Base-by-base conservation (phyloP, 1,140 invertebrate species). In the Bombus haemorrhoidalis region DNA sequence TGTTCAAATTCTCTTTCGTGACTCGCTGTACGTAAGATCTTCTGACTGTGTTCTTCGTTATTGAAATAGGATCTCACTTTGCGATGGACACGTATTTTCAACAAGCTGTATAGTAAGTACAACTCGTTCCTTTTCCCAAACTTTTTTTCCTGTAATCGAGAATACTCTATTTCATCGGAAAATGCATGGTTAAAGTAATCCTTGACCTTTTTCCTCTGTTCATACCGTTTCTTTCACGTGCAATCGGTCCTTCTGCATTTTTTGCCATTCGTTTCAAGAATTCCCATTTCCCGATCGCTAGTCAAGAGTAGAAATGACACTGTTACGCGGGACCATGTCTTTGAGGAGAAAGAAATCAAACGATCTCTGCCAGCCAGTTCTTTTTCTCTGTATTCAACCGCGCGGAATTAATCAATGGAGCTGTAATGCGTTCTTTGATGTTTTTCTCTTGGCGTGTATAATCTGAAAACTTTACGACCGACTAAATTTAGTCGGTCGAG, bases 291-390 rank as follows among this genome's bases (percentile, higher is more conserved):
- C 32, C 28, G 41, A 47, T 68, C 41, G 28, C 22, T 18, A 79
- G n/a, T 68, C 41, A 18, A 68, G 77, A 12, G 62, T 43, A 47
- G 76, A 66, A 66, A 64, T 66, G 62, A 68, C 77, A 66, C 41
- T 34, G 62, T 79, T 66, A 75, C 73, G 3, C 9, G 32, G 12
- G 22, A 32, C 37, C 18, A 22, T 79, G 66, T 47, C 39, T 79
- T 79, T 79, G 62, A 66, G 12, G 32, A 34, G 41, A 43, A 25
- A 47, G 39, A 68, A 47, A 79, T 79, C 64, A 69, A 79, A 79
- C 77, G 77, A 47, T 68, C 32, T 6, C 41, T 37, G 13, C 32
- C 34, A 34, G 41, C 32, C 22, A 68, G 9, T 76, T 47, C n/a
- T 66, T 69, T 47, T 53, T 15, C 62, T 25, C 43, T 37, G 32